Percentiles rank a stretch among this genome's conserved stretches.
Conservation (phyloP, 2,113 vertebrate species). For the Formicarius rufipectus region DNA sequence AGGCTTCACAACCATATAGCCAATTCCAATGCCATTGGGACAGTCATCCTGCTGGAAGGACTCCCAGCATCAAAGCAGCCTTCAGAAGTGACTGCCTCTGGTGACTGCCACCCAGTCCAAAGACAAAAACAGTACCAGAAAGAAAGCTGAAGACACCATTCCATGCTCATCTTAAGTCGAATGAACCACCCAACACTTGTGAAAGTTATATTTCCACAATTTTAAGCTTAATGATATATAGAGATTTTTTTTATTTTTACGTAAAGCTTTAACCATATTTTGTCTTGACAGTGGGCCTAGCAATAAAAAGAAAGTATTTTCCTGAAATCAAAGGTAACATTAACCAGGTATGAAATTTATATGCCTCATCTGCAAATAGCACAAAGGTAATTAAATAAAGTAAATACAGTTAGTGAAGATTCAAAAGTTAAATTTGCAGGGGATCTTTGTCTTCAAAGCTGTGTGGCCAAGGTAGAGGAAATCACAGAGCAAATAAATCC, state of each 20-base stretch:
- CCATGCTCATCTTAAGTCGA: not conserved
- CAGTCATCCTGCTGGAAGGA: not conserved
- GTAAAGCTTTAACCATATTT: not conserved
- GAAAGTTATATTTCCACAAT: not conserved
- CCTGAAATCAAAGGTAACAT: not conserved
- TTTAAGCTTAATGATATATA: not conserved
- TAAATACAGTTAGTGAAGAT: not conserved
- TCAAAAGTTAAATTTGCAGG: not conserved
- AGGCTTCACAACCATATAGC: not conserved
- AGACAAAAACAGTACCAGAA: not conserved
- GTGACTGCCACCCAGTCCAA: not conserved
- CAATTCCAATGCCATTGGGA: not conserved
- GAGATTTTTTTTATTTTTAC: not conserved
- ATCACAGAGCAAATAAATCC: not conserved
- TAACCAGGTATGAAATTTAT: not conserved
- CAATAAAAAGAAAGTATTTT: not conserved
- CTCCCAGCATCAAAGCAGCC: not conserved
- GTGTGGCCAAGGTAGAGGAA: not conserved
- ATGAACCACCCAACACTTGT: not conserved
- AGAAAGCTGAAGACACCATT: not conserved
- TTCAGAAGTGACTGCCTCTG: not conserved
- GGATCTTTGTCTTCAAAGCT: slow-evolving; percentile 23
- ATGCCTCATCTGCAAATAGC: not conserved
- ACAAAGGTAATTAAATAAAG: not conserved
- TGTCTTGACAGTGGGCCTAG: not conserved